Base-by-base conservation (phyloP, 1,140 invertebrate species). In the Drosophila ananassae region DNA sequence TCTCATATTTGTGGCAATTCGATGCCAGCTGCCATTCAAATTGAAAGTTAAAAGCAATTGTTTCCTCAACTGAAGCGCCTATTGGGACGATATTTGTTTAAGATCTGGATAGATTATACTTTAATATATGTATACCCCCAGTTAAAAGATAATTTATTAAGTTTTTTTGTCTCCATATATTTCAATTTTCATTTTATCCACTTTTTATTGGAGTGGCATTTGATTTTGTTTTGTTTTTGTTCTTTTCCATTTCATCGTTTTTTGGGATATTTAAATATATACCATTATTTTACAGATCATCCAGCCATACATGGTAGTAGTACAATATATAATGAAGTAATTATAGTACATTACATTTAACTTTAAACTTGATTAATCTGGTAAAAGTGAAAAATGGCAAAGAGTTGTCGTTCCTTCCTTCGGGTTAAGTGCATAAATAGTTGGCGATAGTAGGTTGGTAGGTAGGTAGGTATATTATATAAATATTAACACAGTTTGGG, bases 401-500 rank as follows among this genome's bases (percentile, higher is more conserved):
- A 64, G 41, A 79, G 61, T 57, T 73, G 57, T 69, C 48, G 17
- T 72, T 54, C 60, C 25, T 80, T 53, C 62, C 59, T 51, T 30
- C 22, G 30, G 68, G 57, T 32, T 53, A 72, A 50, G 39, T 69
- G 60, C 61, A 63, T 73, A 74, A 63, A 32, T 79, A 79, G 46
- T 79, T 68, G 66, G 44, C 71, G 32, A 32, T 48, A 39, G 69
- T 62, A 74, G 63, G 58, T 12, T 9, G 34, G 25, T 25, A 25
- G 25, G 25, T 25, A 25, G 25, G 25, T 28, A 28, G 25, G 25
- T 28, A 28, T 44, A 12, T 44, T 21, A 75, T 75, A 83, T 77
- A 85, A 71, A 85, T 84, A 84, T 84, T 85, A 84, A 84, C 81
- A 84, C 81, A 84, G 81, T 80, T 84, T 77, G 56, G 53, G 52